These are phyloP conservation scores for Protonibea diacanthus DNA, from an alignment of 2,797 vertebrate species.

Conservation along the genomic window DNA sequence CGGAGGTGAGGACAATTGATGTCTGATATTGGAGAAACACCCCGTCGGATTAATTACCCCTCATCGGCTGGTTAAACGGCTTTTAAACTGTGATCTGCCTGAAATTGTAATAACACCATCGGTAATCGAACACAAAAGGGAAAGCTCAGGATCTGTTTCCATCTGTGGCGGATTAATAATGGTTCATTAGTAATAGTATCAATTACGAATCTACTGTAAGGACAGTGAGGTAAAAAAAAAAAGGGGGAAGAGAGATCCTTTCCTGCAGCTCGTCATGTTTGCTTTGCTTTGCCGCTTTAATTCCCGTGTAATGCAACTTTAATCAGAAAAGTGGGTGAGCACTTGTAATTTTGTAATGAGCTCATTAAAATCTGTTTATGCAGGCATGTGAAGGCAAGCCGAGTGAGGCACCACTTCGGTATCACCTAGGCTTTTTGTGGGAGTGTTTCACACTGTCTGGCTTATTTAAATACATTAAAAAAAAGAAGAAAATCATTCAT, in stretches of 20 bases:
- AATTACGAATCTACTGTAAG: conserved; percentile 55
- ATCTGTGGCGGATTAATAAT: conserved; percentile 73
- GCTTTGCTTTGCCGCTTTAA: conserved; percentile 30
- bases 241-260: conserved; percentile 8
- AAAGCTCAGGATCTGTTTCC: conserved; percentile 57
- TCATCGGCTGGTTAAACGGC: conserved; percentile 63
- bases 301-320: conserved; percentile 60
- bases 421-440: conserved; percentile 3
- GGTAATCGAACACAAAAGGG: conserved; percentile 73
- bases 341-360: conserved; percentile 52
- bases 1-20: conserved; percentile 74
- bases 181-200: conserved; percentile 63
- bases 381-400: conserved; percentile 15
- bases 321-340: conserved; percentile 67
- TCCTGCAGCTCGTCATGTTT: conserved; percentile 36
- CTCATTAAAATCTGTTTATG: conserved; percentile 56
- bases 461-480: conserved; percentile 4
- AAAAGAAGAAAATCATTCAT: conserved; percentile 1
- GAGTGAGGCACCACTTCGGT: conserved; percentile 4
- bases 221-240: conserved; percentile 44
- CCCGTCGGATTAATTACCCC: conserved; percentile 71
- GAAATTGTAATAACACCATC: conserved; percentile 72
- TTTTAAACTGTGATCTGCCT: conserved; percentile 76
- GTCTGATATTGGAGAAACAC: conserved; percentile 61
- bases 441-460: conserved; percentile 1